phyloP scores from a whole-genome alignment of 53 echinoderm and acorn worm genomes.

The Mesocentrotus franciscanus region DNA sequence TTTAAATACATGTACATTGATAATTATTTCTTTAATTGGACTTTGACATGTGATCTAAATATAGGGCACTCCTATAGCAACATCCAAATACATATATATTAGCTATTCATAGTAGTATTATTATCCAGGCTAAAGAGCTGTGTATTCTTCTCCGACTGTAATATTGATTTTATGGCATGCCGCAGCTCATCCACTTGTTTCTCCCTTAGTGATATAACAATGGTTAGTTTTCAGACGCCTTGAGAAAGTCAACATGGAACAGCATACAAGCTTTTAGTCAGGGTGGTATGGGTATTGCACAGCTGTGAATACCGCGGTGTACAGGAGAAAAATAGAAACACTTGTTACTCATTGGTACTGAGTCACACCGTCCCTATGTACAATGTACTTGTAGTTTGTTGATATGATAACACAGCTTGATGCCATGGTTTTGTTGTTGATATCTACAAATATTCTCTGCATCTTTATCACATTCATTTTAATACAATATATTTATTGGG shows the following conservation, averaged over 20 bases:
- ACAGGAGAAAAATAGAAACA: neutral
- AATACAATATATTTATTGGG: too few relatives aligned
- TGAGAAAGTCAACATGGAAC: constrained; percentile 29
- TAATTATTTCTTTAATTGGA: neutral
- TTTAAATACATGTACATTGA: neutral
- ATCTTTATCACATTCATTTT: too few relatives aligned
- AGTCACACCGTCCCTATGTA: neutral
- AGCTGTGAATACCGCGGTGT: constrained; percentile 26
- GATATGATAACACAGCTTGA: neutral
- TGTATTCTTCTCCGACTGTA: neutral
- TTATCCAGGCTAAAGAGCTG: neutral
- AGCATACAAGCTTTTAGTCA: constrained; percentile 5
- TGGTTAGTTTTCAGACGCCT: neutral
- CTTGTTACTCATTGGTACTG: neutral
- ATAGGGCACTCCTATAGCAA: neutral
- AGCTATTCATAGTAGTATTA: neutral
- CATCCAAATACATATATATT: neutral
- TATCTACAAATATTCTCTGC: too few relatives aligned
- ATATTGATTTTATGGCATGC: constrained; percentile 36
- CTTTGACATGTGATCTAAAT: neutral
- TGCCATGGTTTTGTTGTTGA: too few relatives aligned
- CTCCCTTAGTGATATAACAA: constrained; percentile 13
- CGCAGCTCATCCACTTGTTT: neutral
- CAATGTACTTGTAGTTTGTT: neutral
- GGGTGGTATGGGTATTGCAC: neutral